phyloP scores from a whole-genome alignment of 37 sponge, comb jelly and placozoan genomes.

The Dysidea cf. avara region DNA sequence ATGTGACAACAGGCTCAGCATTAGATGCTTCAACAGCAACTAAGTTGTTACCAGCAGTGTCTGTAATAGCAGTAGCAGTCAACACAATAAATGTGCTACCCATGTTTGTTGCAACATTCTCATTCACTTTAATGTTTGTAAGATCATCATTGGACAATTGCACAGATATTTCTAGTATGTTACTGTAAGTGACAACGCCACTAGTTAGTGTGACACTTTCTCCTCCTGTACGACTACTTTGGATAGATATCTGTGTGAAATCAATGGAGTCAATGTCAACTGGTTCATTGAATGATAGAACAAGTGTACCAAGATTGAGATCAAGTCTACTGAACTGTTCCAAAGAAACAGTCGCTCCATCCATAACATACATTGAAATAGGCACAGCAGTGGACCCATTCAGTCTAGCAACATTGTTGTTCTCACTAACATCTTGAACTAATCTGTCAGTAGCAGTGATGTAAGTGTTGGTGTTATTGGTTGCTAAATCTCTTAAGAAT shows the following conservation, averaged over 20 bases:
- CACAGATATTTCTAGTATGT: conserved; percentile 42
- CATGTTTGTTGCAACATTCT: conserved; percentile 20
- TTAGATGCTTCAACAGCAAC: conserved; percentile 14
- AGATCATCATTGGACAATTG: conserved; percentile 49
- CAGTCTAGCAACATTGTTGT: conserved; percentile 17
- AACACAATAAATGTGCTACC: conserved; percentile 52
- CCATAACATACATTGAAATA: conserved; percentile 36
- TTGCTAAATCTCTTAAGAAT: conserved; percentile 50
- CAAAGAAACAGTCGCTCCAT: conserved; percentile 40
- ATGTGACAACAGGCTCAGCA: conserved; percentile 15
- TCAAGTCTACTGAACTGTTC: conserved; percentile 52
- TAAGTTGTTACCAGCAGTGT: conserved; percentile 57
- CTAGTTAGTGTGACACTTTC: conserved; percentile 30
- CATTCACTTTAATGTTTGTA: conserved; percentile 54
- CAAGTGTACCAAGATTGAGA: conserved; percentile 47
- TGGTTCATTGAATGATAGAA: conserved; percentile 79
- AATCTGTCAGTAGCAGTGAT: conserved; percentile 34
- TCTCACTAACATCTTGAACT: conserved; percentile 33
- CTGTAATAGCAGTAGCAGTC: conserved; percentile 34
- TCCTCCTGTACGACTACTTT: conserved; percentile 31
- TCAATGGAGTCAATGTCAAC: conserved; percentile 35
- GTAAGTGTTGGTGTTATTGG: conserved; percentile 60
- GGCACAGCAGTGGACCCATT: conserved; percentile 44
- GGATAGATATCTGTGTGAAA: conserved; percentile 50
- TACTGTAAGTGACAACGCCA: conserved; percentile 30